phyloP scores from a whole-genome alignment of 2,113 vertebrate species.

The Martes martes region DNA sequence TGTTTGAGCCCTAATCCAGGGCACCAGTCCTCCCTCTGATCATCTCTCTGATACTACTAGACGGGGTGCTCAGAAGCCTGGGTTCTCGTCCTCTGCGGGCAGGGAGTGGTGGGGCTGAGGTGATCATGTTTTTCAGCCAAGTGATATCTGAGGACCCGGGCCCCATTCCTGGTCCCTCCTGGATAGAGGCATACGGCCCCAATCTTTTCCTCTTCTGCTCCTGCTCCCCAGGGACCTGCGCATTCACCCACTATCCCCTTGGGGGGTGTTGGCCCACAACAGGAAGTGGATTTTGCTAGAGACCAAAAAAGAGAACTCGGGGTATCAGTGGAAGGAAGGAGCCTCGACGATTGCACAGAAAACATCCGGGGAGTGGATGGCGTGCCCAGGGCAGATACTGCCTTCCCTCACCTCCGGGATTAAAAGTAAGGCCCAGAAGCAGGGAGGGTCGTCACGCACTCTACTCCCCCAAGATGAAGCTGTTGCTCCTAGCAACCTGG shows the following conservation, averaged over 20 bases:
- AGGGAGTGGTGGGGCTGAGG: neutral
- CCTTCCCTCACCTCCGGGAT: neutral
- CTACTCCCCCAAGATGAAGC: conserved; percentile 45
- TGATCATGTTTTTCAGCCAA: conserved; percentile 2
- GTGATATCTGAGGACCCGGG: neutral
- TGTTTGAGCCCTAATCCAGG: conserved; percentile 44
- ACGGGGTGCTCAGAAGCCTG: conserved; percentile 3
- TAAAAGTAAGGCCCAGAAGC: neutral
- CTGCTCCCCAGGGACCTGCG: conserved; percentile 24
- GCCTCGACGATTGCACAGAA: conserved; percentile 61
- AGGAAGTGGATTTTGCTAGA: conserved; percentile 75
- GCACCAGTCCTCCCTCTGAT: neutral
- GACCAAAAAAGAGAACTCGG: conserved; percentile 69
- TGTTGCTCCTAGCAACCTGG: conserved; percentile 55
- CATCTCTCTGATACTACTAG: neutral
- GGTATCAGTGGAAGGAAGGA: conserved; percentile 65
- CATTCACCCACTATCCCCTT: conserved; percentile 25
- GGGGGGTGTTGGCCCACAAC: conserved; percentile 67
- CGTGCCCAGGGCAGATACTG: conserved; percentile 18
- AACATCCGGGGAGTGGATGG: conserved; percentile 73
- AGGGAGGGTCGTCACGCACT: neutral
- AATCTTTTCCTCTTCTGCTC: conserved; percentile 17
- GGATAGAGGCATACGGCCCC: neutral
- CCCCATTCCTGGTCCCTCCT: neutral
- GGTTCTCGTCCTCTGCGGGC: neutral